phyloP scores from a whole-genome alignment of 2,797 vertebrate species.

The Okamejei kenojei region DNA sequence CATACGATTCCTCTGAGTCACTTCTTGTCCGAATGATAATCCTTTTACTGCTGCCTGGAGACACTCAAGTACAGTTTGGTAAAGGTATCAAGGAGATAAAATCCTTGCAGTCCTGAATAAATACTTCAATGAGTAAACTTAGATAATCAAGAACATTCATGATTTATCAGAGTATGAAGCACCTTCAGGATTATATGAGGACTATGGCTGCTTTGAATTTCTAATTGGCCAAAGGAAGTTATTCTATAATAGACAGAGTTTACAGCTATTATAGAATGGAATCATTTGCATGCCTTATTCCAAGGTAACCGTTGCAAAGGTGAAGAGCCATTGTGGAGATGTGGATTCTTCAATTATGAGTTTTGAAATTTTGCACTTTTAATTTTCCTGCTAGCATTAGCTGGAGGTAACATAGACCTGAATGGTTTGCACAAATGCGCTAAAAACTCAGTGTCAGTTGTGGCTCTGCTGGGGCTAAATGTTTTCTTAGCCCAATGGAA shows the following conservation, averaged over 20 bases:
- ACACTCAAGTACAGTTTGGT: constrained; percentile 22
- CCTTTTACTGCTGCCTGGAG: constrained; percentile 19
- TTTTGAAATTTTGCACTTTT: background rate
- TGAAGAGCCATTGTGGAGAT: background rate
- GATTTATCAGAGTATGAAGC: background rate
- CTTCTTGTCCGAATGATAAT: background rate
- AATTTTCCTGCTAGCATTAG: background rate
- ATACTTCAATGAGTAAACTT: constrained; percentile 3
- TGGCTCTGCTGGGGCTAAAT: too few species aligned
- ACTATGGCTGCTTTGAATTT: background rate
- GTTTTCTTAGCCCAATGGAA: too few species aligned
- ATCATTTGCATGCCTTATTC: background rate
- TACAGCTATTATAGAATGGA: background rate
- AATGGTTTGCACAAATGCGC: too few species aligned
- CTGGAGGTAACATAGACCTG: too few species aligned
- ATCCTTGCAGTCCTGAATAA: constrained; percentile 3
- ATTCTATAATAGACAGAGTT: background rate
- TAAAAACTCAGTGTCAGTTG: too few species aligned
- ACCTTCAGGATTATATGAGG: background rate
- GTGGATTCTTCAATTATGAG: background rate
- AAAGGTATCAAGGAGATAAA: constrained; percentile 18
- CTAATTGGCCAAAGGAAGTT: background rate
- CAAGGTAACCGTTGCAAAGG: background rate
- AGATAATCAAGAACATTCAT: background rate
- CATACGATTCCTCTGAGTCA: constrained; percentile 16